Base-by-base conservation (phyloP, 2,797 vertebrate genomes). In the Anolis apletophallus region DNA sequence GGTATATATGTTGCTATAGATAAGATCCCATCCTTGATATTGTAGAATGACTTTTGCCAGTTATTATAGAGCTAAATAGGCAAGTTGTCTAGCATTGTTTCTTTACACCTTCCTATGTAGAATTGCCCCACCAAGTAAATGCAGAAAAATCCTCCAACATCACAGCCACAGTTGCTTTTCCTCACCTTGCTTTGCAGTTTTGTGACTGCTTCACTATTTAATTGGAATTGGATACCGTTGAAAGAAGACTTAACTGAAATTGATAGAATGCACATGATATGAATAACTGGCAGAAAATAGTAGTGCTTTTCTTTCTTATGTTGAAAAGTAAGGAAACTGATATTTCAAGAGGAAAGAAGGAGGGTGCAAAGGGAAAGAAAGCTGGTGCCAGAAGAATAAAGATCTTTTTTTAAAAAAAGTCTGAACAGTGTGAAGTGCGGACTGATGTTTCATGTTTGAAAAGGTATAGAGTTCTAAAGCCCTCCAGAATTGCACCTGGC, bases 401-500 rank as follows among this genome's bases (percentile, higher is more conserved):
- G 57, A 85, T 54, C 46, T 46, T 40, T 40, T 87, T 59, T 89
- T 91, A 55, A 75, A 69, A 68, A 79, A 64, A 34, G 57, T 5
- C 0, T 91, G 91, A 91, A 4, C 75, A 88, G 82, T 95, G 92
- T 91, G 85, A 91, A 94, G 69, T 0, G 0, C 87, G 84, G 14
- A 87, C 80, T 82, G 94, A 90, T 90, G 90, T 88, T 84, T 88
- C 84, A 69, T 54, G 57, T 90, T 90, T 86, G 59, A 90, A n/a
- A 88, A 91, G 83, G 87, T 90, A 92, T 92, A 91, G 91, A 88
- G 85, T 91, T 94, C 91, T 79, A 80, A 91, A 89, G 67, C 88
- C 89, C 46, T 86, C 67, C 83, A 77, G 91, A 94, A 64, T 87
- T 84, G 78, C 88, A 93, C 91, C 92, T 94, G 87, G 82, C 61